phyloP scores from a whole-genome alignment of 1,140 invertebrate species.

The Cydia fagiglandana region DNA sequence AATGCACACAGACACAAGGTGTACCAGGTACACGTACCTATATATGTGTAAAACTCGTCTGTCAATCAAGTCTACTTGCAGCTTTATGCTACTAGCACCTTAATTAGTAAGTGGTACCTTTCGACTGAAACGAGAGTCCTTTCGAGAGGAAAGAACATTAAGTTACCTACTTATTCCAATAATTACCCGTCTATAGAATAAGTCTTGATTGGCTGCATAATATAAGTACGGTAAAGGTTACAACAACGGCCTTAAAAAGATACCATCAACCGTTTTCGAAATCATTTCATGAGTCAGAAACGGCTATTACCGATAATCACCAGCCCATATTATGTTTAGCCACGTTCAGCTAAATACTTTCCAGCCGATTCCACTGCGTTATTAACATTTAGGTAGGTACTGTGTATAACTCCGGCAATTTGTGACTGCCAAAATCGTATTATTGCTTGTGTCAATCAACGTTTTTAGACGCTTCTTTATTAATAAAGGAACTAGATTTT shows the following conservation, averaged over 20 bases:
- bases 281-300: slow-evolving; percentile 28
- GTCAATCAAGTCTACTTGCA: no score
- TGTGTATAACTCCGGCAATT: background rate
- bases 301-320: slow-evolving; percentile 14
- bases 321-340: slow-evolving; percentile 19
- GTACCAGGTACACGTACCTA: background rate
- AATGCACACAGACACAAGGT: slow-evolving; percentile 44
- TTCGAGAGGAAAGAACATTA: background rate
- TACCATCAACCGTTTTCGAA: slow-evolving; percentile 2
- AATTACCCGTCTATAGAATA: background rate
- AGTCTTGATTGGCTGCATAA: background rate
- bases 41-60: no score
- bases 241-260: slow-evolving; percentile 1
- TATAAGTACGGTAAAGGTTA: background rate
- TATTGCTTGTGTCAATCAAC: background rate
- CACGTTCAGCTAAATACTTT: slow-evolving; percentile 22
- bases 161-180: background rate
- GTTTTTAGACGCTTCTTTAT: slow-evolving; percentile 8
- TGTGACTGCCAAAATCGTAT: background rate
- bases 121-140: background rate
- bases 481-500: slow-evolving; percentile 11
- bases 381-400: background rate
- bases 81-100: no score
- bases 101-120: background rate
- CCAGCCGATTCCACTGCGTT: background rate